A percentile compares a stretch with the other conserved stretches of the same genome.
Conservation (phyloP, 2,113 vertebrate species). For the Blennius ocellaris region DNA sequence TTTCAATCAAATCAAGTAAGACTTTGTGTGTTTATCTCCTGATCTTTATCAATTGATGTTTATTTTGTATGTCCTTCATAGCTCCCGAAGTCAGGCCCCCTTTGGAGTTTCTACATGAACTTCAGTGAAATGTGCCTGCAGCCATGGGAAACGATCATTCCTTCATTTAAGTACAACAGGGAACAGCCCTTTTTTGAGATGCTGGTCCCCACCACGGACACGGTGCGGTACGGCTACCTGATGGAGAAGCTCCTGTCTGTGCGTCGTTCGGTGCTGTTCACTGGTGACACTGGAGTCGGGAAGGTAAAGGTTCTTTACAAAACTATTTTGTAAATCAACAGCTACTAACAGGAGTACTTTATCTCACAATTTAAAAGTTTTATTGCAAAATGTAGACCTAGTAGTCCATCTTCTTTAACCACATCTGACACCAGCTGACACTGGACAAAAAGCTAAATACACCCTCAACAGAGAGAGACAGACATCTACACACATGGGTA, state of each 20-base stretch:
- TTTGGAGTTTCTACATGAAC: slow-evolving; percentile 89
- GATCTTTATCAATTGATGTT: not conserved
- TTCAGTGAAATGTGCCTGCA: slow-evolving; percentile 83
- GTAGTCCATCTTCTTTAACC: no score
- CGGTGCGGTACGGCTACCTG: slow-evolving; percentile 89
- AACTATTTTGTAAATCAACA: no score
- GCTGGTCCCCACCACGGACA: slow-evolving; percentile 90
- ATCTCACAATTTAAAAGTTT: no score
- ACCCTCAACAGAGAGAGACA: no score
- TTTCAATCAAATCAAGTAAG: not conserved
- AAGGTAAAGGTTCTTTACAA: slow-evolving; percentile 80
- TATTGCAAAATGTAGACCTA: no score
- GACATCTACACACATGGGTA: no score
- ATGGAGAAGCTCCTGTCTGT: slow-evolving; percentile 91
- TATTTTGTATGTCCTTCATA: slow-evolving; percentile 53
- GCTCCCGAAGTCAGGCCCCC: slow-evolving; percentile 83
- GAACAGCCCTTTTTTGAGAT: slow-evolving; percentile 90
- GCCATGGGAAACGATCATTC: slow-evolving; percentile 87
- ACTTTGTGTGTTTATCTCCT: not conserved
- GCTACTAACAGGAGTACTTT: no score
- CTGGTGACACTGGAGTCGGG: slow-evolving; percentile 89
- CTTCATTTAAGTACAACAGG: slow-evolving; percentile 84
- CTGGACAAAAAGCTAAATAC: no score
- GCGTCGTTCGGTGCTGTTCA: slow-evolving; percentile 87
- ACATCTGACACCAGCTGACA: no score